phyloP scores from a whole-genome alignment of 2,797 vertebrate genomes.

The Hafferia zeledoni region DNA sequence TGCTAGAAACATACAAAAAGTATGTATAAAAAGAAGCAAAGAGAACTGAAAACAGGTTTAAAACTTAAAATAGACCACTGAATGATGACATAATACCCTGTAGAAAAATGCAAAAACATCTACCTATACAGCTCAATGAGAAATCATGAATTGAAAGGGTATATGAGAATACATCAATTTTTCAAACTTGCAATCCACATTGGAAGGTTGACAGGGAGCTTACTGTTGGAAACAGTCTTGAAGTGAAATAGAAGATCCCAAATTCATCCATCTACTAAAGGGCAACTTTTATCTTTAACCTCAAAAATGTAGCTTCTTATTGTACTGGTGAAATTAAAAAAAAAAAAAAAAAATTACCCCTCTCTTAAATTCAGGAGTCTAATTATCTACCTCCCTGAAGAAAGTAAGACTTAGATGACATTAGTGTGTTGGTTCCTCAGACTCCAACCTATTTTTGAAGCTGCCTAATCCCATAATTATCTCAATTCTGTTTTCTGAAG shows the following conservation, averaged over 20 bases:
- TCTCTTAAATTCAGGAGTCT: neutral
- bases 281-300: neutral
- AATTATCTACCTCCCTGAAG: neutral
- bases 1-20: neutral
- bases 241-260: neutral
- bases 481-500: neutral
- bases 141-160: neutral
- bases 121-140: neutral
- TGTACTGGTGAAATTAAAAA: neutral
- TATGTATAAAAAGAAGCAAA: neutral
- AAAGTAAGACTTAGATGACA: neutral
- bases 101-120: neutral
- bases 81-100: neutral
- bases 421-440: neutral
- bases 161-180: neutral
- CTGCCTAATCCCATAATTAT: neutral
- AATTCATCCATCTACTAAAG: neutral
- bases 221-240: neutral
- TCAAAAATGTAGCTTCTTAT: neutral
- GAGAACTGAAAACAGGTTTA: neutral
- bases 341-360: neutral
- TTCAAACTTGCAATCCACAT: neutral
- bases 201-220: neutral
- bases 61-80: neutral
- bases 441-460: neutral